phyloP scores from a whole-genome alignment of 2,888 invertebrate species.

The Callimorpha dominula region DNA sequence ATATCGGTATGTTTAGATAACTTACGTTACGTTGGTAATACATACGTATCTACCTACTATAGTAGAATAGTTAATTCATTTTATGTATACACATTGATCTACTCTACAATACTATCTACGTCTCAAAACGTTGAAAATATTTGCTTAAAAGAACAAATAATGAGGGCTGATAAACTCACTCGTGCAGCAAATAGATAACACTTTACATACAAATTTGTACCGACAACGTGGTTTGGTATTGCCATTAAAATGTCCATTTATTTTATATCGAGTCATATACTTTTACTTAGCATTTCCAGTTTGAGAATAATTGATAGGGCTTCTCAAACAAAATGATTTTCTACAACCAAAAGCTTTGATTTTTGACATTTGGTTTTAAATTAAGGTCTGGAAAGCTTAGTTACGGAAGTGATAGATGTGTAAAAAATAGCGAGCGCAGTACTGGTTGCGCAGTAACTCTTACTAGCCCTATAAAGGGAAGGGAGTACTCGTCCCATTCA shows the following conservation, averaged over 20 bases:
- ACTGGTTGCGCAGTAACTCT: constrained; percentile 77
- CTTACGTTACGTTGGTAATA: no score
- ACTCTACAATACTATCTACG: constrained; percentile 35
- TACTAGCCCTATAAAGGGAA: constrained; percentile 77
- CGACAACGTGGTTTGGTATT: constrained; percentile 40
- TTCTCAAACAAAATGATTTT: constrained; percentile 29
- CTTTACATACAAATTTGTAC: constrained; percentile 55
- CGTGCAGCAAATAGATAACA: constrained; percentile 76
- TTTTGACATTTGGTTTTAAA: not conserved
- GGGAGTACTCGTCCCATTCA: constrained; percentile 76
- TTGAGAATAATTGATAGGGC: constrained; percentile 29
- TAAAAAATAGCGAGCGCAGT: constrained; percentile 68
- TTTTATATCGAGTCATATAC: constrained; percentile 31
- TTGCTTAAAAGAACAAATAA: constrained; percentile 70
- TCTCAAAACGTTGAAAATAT: constrained; percentile 70
- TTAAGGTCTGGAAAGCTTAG: constrained; percentile 12
- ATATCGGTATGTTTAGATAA: no score
- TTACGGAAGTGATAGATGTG: constrained; percentile 53
- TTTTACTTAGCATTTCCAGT: constrained; percentile 27
- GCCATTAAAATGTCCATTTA: constrained; percentile 47
- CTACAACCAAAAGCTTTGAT: constrained; percentile 40
- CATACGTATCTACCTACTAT: no score
- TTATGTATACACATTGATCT: constrained; percentile 30
- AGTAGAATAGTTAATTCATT: constrained; percentile 13
- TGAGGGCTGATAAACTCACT: constrained; percentile 68